Conservation (phyloP, 2,113 vertebrate genomes). For the Polypterus bichir region DNA sequence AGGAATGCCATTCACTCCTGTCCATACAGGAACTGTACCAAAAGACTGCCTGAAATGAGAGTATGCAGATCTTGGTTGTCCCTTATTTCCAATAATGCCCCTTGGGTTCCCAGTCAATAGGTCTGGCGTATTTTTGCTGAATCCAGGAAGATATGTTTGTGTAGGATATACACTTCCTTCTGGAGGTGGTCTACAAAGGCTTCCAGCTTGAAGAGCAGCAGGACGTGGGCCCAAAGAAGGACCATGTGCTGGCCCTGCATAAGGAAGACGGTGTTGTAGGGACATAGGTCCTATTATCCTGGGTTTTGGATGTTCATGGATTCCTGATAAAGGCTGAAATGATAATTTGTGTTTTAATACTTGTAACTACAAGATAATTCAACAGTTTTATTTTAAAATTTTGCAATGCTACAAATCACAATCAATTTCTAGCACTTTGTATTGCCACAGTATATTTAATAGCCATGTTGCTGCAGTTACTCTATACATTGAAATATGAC, state of each 20-base stretch:
- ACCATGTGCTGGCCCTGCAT: constrained; percentile 57
- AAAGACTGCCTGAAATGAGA: constrained; percentile 4
- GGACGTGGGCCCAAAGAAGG: constrained; percentile 58
- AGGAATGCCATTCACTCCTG: no score
- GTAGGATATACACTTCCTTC: constrained; percentile 61
- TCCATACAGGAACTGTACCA: no score
- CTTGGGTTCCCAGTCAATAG: constrained; percentile 33
- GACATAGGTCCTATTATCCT: constrained; percentile 47
- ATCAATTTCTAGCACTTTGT: background rate
- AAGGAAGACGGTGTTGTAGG: constrained; percentile 43
- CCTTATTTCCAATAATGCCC: constrained; percentile 53
- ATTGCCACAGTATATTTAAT: background rate
- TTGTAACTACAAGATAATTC: no score
- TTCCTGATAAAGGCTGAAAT: constrained; percentile 51
- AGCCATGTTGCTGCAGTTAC: no score
- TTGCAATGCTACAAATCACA: background rate
- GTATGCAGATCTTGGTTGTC: constrained; percentile 36
- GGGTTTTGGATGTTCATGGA: constrained; percentile 54
- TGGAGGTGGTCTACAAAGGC: constrained; percentile 43
- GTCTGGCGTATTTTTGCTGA: constrained; percentile 33
- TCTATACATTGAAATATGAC: no score
- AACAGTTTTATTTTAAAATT: background rate
- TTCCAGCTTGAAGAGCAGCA: constrained; percentile 53
- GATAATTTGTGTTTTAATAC: background rate
- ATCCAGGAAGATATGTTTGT: constrained; percentile 50